Percentiles rank a stretch among this genome's conserved stretches.
Conservation (phyloP, 2,797 vertebrate species). For the Silurus lanzhouensis region DNA sequence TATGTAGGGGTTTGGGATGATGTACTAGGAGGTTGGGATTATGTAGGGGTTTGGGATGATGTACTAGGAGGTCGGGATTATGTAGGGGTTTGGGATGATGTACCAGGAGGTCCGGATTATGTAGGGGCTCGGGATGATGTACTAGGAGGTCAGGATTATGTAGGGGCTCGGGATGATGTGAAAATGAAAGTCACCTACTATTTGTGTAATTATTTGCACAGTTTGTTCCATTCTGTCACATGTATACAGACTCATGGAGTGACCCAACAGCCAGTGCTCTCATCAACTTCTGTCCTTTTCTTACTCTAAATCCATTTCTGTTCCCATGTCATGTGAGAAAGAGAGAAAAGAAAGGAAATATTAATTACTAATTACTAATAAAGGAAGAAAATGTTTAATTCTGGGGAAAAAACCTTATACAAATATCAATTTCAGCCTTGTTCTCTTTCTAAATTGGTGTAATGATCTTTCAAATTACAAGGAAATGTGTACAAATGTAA, state of each 20-base stretch:
- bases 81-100: too few relatives aligned
- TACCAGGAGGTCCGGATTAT: too few relatives aligned
- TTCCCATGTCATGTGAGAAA: background rate
- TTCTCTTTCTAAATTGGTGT: background rate
- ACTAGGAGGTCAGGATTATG: too few relatives aligned
- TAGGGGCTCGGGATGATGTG: too few relatives aligned
- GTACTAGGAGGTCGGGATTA: too few relatives aligned
- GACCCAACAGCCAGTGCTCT: background rate
- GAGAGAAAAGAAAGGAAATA: background rate
- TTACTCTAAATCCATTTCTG: background rate
- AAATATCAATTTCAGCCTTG: background rate
- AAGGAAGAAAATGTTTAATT: background rate
- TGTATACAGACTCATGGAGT: background rate
- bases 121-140: too few relatives aligned
- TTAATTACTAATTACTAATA: background rate
- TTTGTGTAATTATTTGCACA: background rate
- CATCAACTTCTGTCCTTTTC: background rate
- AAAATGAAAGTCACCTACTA: background rate
- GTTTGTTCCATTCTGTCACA: background rate
- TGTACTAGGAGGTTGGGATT: too few relatives aligned
- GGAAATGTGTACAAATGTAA: background rate
- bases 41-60: too few relatives aligned
- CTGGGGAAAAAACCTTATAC: background rate
- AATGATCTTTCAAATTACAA: background rate
- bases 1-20: too few relatives aligned